Evolutionary conservation across 2,113 vertebrate species (phyloP), one percentile per base, ranked within the genome.

Genomic region (Brachypteracias leptosomus): DNA sequence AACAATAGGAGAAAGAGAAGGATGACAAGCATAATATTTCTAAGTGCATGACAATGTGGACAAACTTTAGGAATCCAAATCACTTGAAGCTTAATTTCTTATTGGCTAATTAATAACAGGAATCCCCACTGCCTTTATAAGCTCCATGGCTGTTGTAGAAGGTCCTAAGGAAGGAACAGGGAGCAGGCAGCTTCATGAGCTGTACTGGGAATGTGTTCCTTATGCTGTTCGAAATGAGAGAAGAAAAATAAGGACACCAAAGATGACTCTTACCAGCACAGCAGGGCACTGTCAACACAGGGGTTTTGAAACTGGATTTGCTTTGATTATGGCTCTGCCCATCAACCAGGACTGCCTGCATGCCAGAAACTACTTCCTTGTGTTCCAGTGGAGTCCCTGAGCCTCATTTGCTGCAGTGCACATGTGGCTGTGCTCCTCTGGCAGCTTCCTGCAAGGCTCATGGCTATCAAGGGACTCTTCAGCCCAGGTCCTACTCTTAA

Each of bases 1-100:
- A 89, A 89, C 68, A 96, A 89, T 12, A 84, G 36, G 13, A 88
- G 54, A 72, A 90, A 71, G n/a, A 78, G 36, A 75, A 94, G 18
- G 38, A 73, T 79, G 28, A 40, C 59, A 75, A 89, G 33, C 11
- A 57, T 21, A 59, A 46, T 44, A 44, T 65, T 94, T 92, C 28
- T 46, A 74, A 61, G 26, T 3, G 2, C 9, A 36, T 68, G 19
- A 36, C 8, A 44, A 67, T 35, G 26, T 40, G 76, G 38, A 59
- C 38, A 58, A 86, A 40, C 17, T 57, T 13, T 8, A 84, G 85
- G 40, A 86, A 86, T 44, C 7, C 16, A 54, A 66, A 74, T 55
- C 16, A 88, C 75, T 7, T 16, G 17, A 54, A 76, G 7, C 6
- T 73, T 47, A 40, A 13, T 70, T 86, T 91, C 47, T 66, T 47